Evolutionary conservation across 2,797 vertebrate species (phyloP), one percentile per base, ranked within the genome.

Genomic region (Urocyon cinereoargenteus): DNA sequence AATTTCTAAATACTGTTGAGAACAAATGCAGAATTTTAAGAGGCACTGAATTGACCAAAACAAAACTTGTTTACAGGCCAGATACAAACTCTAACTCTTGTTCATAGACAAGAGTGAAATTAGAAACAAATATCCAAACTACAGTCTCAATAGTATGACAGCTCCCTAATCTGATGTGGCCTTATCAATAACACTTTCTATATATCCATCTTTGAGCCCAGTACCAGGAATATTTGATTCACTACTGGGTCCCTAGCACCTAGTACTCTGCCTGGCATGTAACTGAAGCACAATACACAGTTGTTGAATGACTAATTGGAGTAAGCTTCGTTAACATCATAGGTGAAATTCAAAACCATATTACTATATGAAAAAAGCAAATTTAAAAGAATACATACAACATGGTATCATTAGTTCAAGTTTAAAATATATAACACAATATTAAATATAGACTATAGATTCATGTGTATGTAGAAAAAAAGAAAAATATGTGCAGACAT

Each of bases 311-410:
- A 93, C 95, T 88, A 14, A 90, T 0, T 90, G 59, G 28, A 22
- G 5, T 28, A 55, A 57, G 12, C 57, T 40, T 64, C 51, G 66
- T 40, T 24, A 95, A 36, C 22, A 9, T 92, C 62, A 73, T 10
- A 64, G 19, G 59, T 83, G 45, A 90, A 93, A 68, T 90, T 59
- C n/a, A 96, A 93, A 97, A 87, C 31, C 49, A 86, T 87, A 84
- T 72, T 70, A 61, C 9, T 68, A 28, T 26, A 12, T 86, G 55
- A 82, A 91, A 4, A 94, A 92, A 16, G 45, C 21, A 96, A 77
- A 26, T 45, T 28, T 15, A 72, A 91, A 92, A 79, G 31, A 15
- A n/a, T 21, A 89, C 16, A 81, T 13, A 49, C 2, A n/a, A 64
- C 26, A 72, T 62, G 45, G 31, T 86, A 72, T 72, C 19, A 81